Evolutionary conservation across 2,797 vertebrate species (phyloP), one percentile per base, ranked within the genome.

Genomic region (Eurystomus glaucurus): DNA sequence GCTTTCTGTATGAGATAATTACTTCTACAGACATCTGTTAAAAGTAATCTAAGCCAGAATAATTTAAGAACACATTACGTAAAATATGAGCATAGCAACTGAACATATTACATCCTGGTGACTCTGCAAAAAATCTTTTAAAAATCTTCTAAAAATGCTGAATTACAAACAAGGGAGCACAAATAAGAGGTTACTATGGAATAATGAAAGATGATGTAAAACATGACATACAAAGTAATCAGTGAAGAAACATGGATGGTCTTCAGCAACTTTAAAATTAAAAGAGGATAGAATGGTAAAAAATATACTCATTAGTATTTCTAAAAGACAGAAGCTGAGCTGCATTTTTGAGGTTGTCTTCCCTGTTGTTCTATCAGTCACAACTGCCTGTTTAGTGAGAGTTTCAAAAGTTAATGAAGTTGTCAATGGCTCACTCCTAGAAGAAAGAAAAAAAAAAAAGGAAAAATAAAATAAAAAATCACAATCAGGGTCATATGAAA

Each of bases 21-120:
- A 60, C 45, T 81, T 93, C 43, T 74, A 57, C 3, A 35, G 22
- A 74, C 19, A 71, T 77, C 68, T 75, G 48, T 87, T 31, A 69
- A 88, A 93, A 81, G 14, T 29, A 88, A 39, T 86, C 29, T 72
- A 29, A 82, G 21, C n/a, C 23, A 95, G n/a, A 91, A 33, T 70
- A 90, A 85, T 70, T 88, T 74, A 83, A 29, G 35, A 76, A 52
- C 3, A 14, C 0, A 22, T 54, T 78, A 82, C 69, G 16, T 33
- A 6, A 94, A 91, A 70, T 41, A 45, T 5, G 8, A 80, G n/a
- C 72, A 74, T 17, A 93, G 14, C 29, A 88, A 58, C 31, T 7
- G 5, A 83, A 83, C 16, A 29, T 70, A n/a, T 43, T 76, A 52
- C n/a, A 11, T 75, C 26, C 43, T 77, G 5, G 16, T 68, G n/a